Conservation (phyloP, 2,888 invertebrate genomes). For the Latrodectus hesperus region DNA sequence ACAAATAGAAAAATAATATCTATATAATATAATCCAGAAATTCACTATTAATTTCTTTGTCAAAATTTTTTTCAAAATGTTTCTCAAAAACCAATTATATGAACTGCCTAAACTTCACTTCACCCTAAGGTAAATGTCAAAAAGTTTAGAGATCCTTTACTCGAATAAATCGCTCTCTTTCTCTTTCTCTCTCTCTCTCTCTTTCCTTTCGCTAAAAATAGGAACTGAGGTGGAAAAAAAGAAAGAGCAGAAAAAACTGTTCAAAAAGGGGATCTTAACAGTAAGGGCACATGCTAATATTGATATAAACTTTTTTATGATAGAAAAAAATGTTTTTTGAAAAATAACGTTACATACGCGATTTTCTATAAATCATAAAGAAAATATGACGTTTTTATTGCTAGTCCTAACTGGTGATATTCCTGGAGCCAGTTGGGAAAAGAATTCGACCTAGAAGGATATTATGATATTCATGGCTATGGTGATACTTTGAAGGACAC, state of each 20-base stretch:
- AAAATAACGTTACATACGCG: slow-evolving; percentile 14
- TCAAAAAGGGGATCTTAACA: slow-evolving; percentile 6
- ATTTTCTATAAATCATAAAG: slow-evolving; percentile 43
- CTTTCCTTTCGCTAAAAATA: neutral
- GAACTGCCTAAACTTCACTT: neutral
- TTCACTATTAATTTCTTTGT: neutral
- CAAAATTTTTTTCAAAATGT: neutral
- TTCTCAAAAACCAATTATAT: neutral
- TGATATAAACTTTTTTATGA: slow-evolving; percentile 6
- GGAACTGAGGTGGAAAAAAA: neutral
- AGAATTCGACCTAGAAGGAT: slow-evolving; percentile 19
- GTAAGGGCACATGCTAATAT: slow-evolving; percentile 27
- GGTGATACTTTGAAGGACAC: slow-evolving; percentile 42
- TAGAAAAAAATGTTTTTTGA: slow-evolving; percentile 30
- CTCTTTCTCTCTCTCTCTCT: neutral
- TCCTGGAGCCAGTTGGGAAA: slow-evolving; percentile 3
- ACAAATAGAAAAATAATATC: no score
- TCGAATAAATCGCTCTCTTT: neutral
- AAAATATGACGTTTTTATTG: slow-evolving; percentile 61
- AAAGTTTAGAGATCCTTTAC: neutral
- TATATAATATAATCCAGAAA: neutral
- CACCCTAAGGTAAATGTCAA: slow-evolving; percentile 1
- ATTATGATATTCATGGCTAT: slow-evolving; percentile 61
- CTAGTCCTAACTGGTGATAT: slow-evolving; percentile 16
- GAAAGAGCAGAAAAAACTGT: neutral